Conservation (phyloP, 2,888 invertebrate genomes). For the Nemurella pictetii region DNA sequence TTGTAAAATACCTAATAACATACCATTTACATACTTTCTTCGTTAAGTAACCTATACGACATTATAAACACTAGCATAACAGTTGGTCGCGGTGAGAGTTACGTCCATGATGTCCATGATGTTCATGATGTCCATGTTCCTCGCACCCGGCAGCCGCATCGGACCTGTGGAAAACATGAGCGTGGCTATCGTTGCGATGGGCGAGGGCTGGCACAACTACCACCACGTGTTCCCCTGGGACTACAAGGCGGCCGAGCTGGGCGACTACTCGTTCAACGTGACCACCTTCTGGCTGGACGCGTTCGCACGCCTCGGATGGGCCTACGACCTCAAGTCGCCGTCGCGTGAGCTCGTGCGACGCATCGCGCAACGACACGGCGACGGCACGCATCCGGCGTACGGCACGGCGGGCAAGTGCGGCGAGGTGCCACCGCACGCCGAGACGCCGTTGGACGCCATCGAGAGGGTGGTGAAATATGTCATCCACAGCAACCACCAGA, state of each 20-base stretch:
- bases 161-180: conserved; percentile 39
- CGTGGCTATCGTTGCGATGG: conserved; percentile 48
- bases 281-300: conserved; percentile 71
- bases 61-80: not conserved
- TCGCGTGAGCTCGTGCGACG: conserved; percentile 58
- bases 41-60: not conserved
- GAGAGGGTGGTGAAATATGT: not conserved
- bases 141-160: not conserved
- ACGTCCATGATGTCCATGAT: not conserved
- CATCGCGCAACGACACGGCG: conserved; percentile 61
- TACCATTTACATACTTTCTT: not conserved
- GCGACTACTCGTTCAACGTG: conserved; percentile 63
- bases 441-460: not conserved
- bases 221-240: conserved; percentile 67
- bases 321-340: conserved; percentile 73
- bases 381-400: conserved; percentile 55
- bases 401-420: not conserved
- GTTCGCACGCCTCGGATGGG: conserved; percentile 76
- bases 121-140: not conserved
- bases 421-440: not conserved
- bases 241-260: conserved; percentile 69
- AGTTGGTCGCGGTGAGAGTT: not conserved
- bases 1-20: not conserved
- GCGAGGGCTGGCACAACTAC: conserved; percentile 61
- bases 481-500: not conserved